These are phyloP conservation scores for Cynopterus brachyotis DNA, from an alignment of 2,113 vertebrate species.

Conservation along the genomic window DNA sequence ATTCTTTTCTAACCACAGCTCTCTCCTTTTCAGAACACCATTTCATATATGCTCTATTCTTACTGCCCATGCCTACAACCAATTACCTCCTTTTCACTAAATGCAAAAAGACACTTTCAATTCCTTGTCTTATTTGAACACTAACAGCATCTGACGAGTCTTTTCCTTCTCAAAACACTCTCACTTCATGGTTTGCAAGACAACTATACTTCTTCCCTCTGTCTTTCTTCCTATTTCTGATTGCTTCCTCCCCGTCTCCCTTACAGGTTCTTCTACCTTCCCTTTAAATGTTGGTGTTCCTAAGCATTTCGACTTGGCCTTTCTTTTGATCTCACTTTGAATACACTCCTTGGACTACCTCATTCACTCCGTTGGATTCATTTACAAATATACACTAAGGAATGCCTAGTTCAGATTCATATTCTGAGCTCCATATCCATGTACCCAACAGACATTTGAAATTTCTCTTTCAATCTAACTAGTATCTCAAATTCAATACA, in stretches of 20 bases:
- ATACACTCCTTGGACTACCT: neutral
- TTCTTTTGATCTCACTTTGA: neutral
- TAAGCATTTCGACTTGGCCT: neutral
- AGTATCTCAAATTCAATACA: neutral
- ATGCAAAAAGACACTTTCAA: constrained; percentile 49
- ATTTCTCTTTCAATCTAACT: neutral
- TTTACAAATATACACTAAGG: neutral
- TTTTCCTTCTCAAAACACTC: constrained; percentile 43
- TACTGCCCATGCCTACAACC: neutral
- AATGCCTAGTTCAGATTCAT: neutral
- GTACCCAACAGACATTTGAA: neutral
- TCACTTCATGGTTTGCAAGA: neutral
- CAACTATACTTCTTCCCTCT: neutral
- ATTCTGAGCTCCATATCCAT: neutral
- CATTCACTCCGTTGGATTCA: neutral
- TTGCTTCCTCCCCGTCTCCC: neutral
- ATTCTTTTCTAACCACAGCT: neutral
- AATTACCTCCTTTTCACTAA: constrained; percentile 45
- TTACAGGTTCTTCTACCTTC: neutral
- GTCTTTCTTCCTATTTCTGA: neutral
- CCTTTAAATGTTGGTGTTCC: neutral
- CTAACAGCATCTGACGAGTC: constrained; percentile 33
- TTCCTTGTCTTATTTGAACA: constrained; percentile 53
- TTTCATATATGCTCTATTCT: constrained; percentile 14
- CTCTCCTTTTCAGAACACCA: neutral